These are phyloP conservation scores for Melanotus villosus DNA, from an alignment of 2,888 invertebrate genomes.

Conservation along the genomic window DNA sequence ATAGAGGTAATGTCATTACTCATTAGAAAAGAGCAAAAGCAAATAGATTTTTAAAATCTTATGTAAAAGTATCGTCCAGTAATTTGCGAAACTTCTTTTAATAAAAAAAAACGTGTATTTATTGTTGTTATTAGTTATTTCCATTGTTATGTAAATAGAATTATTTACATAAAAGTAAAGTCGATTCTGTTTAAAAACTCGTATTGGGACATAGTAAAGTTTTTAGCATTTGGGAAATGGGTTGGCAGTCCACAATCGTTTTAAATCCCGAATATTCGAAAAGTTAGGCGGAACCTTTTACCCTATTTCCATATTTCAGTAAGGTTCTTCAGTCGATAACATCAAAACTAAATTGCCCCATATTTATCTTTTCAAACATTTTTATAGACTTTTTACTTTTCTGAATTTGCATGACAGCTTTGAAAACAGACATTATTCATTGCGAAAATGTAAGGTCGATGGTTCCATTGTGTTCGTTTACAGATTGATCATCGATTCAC, in stretches of 20 bases:
- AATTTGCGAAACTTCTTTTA: too few species aligned
- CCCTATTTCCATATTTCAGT: slow-evolving; percentile 53
- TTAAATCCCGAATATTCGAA: slow-evolving; percentile 48
- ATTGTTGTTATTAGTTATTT: too few species aligned
- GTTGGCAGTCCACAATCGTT: slow-evolving; percentile 46
- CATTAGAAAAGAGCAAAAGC: too few species aligned
- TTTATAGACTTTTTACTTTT: slow-evolving; percentile 44
- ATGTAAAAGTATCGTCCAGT: too few species aligned
- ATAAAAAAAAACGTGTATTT: too few species aligned
- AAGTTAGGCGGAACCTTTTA: slow-evolving; percentile 53
- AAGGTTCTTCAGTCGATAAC: slow-evolving; percentile 46
- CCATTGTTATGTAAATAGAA: too few species aligned
- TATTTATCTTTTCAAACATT: slow-evolving; percentile 48
- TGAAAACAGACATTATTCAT: slow-evolving; percentile 1
- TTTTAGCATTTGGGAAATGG: slow-evolving; percentile 49
- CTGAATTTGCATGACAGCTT: slow-evolving; percentile 36
- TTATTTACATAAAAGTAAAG: too few species aligned
- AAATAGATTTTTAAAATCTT: too few species aligned
- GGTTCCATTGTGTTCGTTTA: background rate
- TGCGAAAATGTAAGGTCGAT: background rate
- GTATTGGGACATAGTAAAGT: slow-evolving; percentile 27
- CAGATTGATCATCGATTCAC: background rate
- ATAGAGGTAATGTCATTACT: too few species aligned
- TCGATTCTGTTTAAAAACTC: slow-evolving; percentile 10
- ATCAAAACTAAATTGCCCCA: slow-evolving; percentile 46